Base-by-base conservation (phyloP, 2,888 invertebrate genomes). In the Drosophila sordidapex region DNA sequence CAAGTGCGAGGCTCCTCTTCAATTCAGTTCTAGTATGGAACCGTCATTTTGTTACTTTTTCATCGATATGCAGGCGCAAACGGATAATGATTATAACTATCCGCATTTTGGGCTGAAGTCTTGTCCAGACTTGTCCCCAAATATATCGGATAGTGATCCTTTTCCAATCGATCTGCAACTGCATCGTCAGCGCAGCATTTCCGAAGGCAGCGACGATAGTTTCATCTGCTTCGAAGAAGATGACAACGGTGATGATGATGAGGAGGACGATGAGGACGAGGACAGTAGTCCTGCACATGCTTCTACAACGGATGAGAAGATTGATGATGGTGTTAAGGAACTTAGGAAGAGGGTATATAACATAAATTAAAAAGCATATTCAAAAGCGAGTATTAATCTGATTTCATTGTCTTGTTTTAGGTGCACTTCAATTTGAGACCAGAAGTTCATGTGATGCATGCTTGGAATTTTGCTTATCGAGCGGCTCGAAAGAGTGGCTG, bases 401-500 rank as follows among this genome's bases (percentile, higher is more conserved):
- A 15, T 35, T n/a, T 68, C 36, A 62, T 65, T 74, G 64, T 75
- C 25, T 15, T 25, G 46, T 46, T 46, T 72, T 93, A 95, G 95
- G 95, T 95, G 31, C 94, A 92, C 13, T 95, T 95, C 91, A 94
- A 95, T 18, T 76, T 93, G 3, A 94, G 94, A 1, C 95, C 95
- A 0, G 93, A 93, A 70, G 94, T 95, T 51, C 95, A 94, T 87
- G 94, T 94, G 59, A 94, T 95, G 94, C 91, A 94, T 7, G 94
- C 94, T 2, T 95, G 95, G 95, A 91, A 94, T 59, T 95, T 93
- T 88, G 95, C 95, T 1, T 95, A 95, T 72, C 92, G 94, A 7
- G 94, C 94, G 56, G 95, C 95, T 13, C 92, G 95, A 10, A 93
- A 94, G 35, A 95, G 95, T 0, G 93, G 94, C 66, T 96, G 95